Evolutionary conservation across 2,797 vertebrate genomes (phyloP), one percentile per base, ranked within the genome.

Genomic region (Alauda arvensis): DNA sequence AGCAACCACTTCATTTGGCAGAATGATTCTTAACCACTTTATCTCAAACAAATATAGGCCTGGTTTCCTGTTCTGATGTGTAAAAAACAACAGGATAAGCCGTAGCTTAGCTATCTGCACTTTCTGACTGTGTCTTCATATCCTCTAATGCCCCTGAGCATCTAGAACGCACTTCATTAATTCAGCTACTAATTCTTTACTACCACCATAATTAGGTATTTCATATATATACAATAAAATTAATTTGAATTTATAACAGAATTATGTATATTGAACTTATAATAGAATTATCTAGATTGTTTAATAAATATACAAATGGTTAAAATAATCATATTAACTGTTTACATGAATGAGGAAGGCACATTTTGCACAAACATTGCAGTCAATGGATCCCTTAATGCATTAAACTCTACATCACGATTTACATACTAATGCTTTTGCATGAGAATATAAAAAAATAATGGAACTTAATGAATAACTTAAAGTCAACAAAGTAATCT

Each of bases 281-380:
- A 8, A 37, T 11, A 37, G 37, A 37, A 37, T 37, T 37, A 37
- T 37, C 37, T 37, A 37, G 37, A 37, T 70, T 82, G 66, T 77
- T 57, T 76, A 63, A 60, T 79, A 88, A 89, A 77, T 57, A 83
- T 18, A 86, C 1, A 60, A 83, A 87, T 45, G 6, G 12, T 75
- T 85, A 87, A 93, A 89, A 70, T 70, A 84, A 87, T 68, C 51
- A 86, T 19, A 83, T 91, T 80, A 91, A 85, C 66, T 18, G 49
- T 83, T 83, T 85, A 51, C 68, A 71, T 45, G 43, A 79, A 61
- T 65, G 9, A 74, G 18, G 10, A 80, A 74, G 24, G 5, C 23
- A 29, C 14, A 57, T 81, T 78, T 80, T 69, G 21, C 37, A 34
- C 46, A 63, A 48, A 76, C 14, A 74, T 34, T 29, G 4, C 25